Evolutionary conservation across 2,113 vertebrate genomes (phyloP).

Genomic region (Sinocyclocheilus rhinocerous): DNA sequence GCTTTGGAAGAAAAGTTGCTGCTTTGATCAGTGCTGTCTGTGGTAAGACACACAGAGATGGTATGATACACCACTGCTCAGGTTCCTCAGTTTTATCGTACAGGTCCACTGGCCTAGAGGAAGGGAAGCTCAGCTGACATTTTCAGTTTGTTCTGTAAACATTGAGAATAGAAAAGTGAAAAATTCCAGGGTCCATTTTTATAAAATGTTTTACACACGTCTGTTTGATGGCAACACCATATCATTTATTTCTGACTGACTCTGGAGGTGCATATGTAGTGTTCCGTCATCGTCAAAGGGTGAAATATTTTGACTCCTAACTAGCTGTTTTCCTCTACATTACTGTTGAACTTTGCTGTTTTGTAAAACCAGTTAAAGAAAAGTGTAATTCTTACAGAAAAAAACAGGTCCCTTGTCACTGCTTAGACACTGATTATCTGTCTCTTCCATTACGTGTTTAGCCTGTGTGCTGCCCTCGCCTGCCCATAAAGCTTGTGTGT

Average conservation of each 20-base stretch:
- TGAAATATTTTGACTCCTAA: too few species aligned
- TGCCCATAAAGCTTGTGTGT: conserved; percentile 45
- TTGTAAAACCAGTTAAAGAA: conserved; percentile 18
- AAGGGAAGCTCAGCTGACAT: neutral
- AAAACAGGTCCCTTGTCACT: neutral
- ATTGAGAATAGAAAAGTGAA: neutral
- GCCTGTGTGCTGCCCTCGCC: conserved; percentile 7
- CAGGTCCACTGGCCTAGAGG: neutral
- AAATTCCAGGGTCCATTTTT: neutral
- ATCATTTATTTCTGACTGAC: too few species aligned
- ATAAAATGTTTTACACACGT: too few species aligned
- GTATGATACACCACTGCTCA: conserved; percentile 21
- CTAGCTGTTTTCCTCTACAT: too few species aligned
- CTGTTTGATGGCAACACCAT: too few species aligned
- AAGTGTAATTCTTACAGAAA: conserved; percentile 15
- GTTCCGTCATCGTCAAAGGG: too few species aligned
- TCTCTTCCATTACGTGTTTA: neutral
- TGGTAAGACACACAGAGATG: conserved; percentile 56
- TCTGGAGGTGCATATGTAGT: too few species aligned
- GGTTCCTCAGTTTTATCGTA: neutral
- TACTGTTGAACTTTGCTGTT: neutral
- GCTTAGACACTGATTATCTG: conserved; percentile 31
- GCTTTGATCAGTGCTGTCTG: conserved; percentile 68
- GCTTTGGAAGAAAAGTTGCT: conserved; percentile 65
- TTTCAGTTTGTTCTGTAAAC: neutral